phyloP scores from a whole-genome alignment of 2,888 invertebrate species.

The Drepana falcataria region DNA sequence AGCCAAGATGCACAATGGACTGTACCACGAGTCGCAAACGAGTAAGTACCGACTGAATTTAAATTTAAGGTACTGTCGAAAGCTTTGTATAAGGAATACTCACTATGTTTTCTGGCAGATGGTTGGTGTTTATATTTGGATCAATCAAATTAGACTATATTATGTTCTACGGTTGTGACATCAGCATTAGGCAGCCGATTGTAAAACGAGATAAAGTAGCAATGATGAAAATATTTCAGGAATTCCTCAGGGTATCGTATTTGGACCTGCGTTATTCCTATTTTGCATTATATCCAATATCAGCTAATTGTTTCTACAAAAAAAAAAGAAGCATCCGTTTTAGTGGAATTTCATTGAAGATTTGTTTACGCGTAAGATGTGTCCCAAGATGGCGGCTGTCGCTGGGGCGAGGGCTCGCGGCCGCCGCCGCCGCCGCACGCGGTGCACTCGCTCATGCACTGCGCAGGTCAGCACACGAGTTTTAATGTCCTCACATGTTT shows the following conservation, averaged over 20 bases:
- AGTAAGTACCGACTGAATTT: conserved; percentile 60
- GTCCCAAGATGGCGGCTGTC: conserved; percentile 68
- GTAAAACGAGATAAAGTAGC: too few species aligned
- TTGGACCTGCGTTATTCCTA: conserved; percentile 4
- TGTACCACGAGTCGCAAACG: conserved; percentile 82
- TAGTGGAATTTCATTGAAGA: too few species aligned
- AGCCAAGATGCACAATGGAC: conserved; percentile 88
- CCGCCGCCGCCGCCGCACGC: conserved; percentile 84
- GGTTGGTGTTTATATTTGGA: too few species aligned
- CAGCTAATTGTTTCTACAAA: too few species aligned
- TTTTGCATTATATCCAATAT: too few species aligned
- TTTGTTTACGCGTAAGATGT: too few species aligned
- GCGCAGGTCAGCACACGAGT: conserved; percentile 81
- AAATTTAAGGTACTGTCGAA: neutral
- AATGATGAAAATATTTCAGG: too few species aligned
- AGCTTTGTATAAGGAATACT: neutral
- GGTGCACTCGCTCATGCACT: conserved; percentile 86
- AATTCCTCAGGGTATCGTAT: conserved; percentile 12
- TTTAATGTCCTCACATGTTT: conserved; percentile 9
- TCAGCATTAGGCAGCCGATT: too few species aligned
- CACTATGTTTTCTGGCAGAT: neutral
- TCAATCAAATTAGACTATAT: too few species aligned
- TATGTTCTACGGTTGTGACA: too few species aligned
- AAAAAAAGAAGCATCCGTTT: too few species aligned
- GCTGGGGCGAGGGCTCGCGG: conserved; percentile 61